Base-by-base conservation (phyloP, 2,888 invertebrate genomes). In the Dicyrtoma fusca region DNA sequence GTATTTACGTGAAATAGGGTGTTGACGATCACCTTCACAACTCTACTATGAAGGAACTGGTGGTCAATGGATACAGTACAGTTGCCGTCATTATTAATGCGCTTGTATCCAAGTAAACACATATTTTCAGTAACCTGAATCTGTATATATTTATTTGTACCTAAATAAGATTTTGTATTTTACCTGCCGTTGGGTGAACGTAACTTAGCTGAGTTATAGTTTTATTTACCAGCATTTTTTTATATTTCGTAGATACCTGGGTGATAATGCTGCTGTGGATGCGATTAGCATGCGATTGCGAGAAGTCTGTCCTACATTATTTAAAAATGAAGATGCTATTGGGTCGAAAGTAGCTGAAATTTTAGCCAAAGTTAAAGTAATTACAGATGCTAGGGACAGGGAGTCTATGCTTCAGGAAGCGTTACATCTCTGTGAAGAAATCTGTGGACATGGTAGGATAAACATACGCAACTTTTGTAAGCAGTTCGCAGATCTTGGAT, bases 261-360 rank as follows among this genome's bases (percentile, higher is more conserved):
- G 91, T 71, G 98, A 99, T 83, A 95, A 96, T 83, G 97, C 97
- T 0, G 94, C 94, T 0, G 94, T 97, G 1, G 94, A 95, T 82
- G 90, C 93, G 0, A 94, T 99, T 75, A 97, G 95, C 74, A 87
- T 88, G 25, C 91, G 91, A 82, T 85, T 99, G 69, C 87, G 97
- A 61, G 92, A 95, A 81, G 88, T 94, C 1, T 99, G 98, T 82
- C 98, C 99, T 0, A 91, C 92, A 80, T 86, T 99, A 26, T 99
- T 97, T 83, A 90, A 92, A 76, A 90, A 90, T 81, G 97, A 98
- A 86, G 98, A 99, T 84, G 97, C 97, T 3, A 92, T 94, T 13
- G 95, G 94, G 81, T 94, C 97, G 1, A 97, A 97, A 86, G 95
- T 94, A 84, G 82, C 79, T 71, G 79, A 79, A 72, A 80, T 80